Percentiles rank a stretch among this genome's conserved stretches.
These are phyloP conservation scores for Tinea semifulvella DNA, from an alignment of 2,888 invertebrate genomes.

Conservation along the genomic window DNA sequence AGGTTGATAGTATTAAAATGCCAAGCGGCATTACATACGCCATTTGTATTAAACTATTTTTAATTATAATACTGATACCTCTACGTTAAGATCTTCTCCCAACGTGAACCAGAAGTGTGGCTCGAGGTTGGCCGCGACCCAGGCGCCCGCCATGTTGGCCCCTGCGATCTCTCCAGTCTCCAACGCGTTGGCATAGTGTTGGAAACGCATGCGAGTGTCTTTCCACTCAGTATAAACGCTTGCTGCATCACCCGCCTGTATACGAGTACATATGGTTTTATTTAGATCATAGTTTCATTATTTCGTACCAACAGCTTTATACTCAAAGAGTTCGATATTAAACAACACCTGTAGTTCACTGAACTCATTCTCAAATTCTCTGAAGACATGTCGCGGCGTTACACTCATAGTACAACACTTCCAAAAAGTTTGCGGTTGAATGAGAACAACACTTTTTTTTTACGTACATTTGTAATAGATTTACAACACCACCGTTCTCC, in stretches of 20 bases:
- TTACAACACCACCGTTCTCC: too few species aligned
- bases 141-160: conserved; percentile 53
- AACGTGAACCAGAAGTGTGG: conserved; percentile 36
- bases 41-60: too few species aligned
- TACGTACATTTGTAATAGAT: too few species aligned
- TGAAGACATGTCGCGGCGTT: too few species aligned
- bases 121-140: conserved; percentile 46
- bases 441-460: too few species aligned
- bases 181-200: conserved; percentile 38
- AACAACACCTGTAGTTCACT: neutral
- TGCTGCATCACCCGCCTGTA: conserved; percentile 54
- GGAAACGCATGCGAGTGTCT: conserved; percentile 36
- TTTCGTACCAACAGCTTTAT: neutral
- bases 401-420: too few species aligned
- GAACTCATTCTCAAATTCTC: too few species aligned
- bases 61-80: too few species aligned
- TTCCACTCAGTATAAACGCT: conserved; percentile 50
- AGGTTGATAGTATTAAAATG: too few species aligned
- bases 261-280: neutral
- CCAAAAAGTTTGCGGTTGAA: too few species aligned
- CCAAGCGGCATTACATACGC: too few species aligned
- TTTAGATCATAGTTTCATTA: neutral
- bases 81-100: conserved; percentile 30
- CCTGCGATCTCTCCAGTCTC: conserved; percentile 48
- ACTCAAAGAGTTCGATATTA: neutral